Conservation (phyloP, 2,888 invertebrate genomes). For the Helleia helle region DNA sequence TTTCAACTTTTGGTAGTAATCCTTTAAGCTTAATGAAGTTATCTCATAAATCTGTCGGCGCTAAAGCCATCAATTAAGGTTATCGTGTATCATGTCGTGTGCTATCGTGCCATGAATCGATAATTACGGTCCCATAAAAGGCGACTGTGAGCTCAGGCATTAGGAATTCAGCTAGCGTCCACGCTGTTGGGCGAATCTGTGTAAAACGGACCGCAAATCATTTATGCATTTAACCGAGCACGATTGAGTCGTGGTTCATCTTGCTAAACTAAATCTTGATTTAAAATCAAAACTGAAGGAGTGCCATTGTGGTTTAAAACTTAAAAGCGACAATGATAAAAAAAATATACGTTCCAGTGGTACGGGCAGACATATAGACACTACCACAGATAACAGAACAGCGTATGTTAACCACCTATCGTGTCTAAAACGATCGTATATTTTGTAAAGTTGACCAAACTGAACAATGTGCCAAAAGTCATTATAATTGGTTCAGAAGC, state of each 20-base stretch:
- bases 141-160: conserved; percentile 1
- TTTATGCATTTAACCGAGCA: not conserved
- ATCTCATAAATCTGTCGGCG: not conserved
- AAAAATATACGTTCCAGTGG: too few species aligned
- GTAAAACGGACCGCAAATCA: not conserved
- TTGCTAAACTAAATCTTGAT: not conserved
- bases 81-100: not conserved
- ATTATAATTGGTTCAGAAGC: too few species aligned
- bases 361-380: too few species aligned
- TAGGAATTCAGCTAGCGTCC: not conserved
- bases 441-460: too few species aligned
- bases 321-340: too few species aligned
- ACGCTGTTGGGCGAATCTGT: not conserved
- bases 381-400: too few species aligned
- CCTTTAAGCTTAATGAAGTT: not conserved
- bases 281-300: not conserved
- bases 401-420: too few species aligned
- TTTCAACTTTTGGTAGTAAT: too few species aligned
- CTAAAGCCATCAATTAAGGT: conserved; percentile 1
- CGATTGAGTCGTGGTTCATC: not conserved
- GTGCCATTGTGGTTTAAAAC: too few species aligned
- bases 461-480: too few species aligned
- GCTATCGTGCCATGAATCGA: not conserved
- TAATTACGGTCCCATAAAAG: not conserved
- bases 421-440: too few species aligned